Evolutionary conservation across 1,140 invertebrate species (phyloP).

Genomic region (Drosophila cardini): DNA sequence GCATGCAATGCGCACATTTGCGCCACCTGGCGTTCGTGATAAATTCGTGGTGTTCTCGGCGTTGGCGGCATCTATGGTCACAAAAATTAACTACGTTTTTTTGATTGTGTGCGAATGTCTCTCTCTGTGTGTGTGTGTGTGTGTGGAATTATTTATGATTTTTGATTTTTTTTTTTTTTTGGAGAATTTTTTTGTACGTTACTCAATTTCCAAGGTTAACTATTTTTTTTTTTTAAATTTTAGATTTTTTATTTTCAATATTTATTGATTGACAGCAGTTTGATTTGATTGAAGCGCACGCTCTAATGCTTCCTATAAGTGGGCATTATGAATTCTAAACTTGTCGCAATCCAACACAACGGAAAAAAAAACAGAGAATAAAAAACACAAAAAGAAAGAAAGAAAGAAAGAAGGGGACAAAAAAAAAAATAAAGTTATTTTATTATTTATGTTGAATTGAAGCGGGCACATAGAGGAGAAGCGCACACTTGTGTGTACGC

Average conservation of each 20-base stretch:
- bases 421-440: neutral
- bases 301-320: constrained; percentile 13
- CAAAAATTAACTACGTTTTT: neutral
- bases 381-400: constrained; percentile 1
- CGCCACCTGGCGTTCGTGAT: constrained; percentile 90
- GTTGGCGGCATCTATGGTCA: constrained; percentile 1
- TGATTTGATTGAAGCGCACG: neutral
- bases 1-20: constrained; percentile 97
- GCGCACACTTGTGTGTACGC: no score
- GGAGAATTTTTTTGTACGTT: constrained; percentile 3
- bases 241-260: neutral
- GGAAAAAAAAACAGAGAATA: neutral
- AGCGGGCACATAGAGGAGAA: neutral
- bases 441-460: constrained; percentile 23
- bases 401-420: no score
- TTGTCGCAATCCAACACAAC: constrained; percentile 1
- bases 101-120: constrained; percentile 2
- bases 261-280: constrained; percentile 23
- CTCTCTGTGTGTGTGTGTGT: neutral
- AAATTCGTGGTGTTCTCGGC: constrained; percentile 81
- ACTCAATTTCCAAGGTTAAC: constrained; percentile 1
- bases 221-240: constrained; percentile 2
- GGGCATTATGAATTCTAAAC: constrained; percentile 33
- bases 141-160: neutral
- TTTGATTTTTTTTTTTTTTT: neutral